Percentiles rank a stretch among this genome's conserved stretches.
phyloP scores from a whole-genome alignment of 2,113 vertebrate species.

The Glaucidium brasilianum region DNA sequence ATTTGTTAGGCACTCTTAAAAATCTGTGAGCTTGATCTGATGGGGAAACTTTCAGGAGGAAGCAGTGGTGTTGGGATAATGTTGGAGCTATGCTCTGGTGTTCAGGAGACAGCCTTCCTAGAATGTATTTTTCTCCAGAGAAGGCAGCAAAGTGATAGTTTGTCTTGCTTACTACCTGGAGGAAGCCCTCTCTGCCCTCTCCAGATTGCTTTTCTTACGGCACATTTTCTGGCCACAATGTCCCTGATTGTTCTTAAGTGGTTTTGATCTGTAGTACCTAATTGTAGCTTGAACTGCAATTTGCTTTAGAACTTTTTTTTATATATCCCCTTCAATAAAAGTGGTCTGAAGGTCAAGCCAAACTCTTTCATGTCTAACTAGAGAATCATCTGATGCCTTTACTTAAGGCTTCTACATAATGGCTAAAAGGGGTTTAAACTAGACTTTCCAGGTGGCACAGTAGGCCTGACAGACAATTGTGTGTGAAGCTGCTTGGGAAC shows the following conservation, averaged over 20 bases:
- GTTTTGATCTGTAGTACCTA: background rate
- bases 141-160: background rate
- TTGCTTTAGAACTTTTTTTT: background rate
- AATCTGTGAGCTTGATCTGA: background rate
- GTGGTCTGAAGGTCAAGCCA: background rate
- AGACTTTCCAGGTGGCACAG: background rate
- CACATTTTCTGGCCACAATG: accelerated
- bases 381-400: background rate
- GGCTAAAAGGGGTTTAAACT: background rate
- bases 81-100: background rate
- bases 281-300: background rate
- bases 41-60: background rate
- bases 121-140: background rate
- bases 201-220: background rate
- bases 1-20: background rate
- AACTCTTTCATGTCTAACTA: background rate
- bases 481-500: background rate
- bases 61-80: background rate
- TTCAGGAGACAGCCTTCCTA: background rate
- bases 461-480: background rate
- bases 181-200: background rate
- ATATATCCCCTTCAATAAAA: background rate
- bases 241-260: background rate
- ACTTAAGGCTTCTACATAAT: background rate
- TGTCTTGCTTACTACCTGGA: background rate